Conservation (phyloP, 2,888 invertebrate species). For the Rhagonycha fulva region DNA sequence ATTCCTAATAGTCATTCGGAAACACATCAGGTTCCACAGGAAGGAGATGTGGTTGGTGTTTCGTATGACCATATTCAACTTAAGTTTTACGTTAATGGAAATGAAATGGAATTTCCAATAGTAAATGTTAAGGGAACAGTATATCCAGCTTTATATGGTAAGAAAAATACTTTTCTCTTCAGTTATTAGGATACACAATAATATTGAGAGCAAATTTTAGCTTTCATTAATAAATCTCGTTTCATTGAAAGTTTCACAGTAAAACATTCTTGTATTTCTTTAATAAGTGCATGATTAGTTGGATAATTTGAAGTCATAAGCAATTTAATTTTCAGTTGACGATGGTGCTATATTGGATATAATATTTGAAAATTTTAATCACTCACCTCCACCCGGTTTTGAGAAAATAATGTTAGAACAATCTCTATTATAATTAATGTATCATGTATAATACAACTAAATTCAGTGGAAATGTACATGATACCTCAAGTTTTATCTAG, state of each 20-base stretch:
- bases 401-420: conserved; percentile 97
- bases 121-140: conserved; percentile 88
- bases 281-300: not conserved
- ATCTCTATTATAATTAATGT: conserved; percentile 78
- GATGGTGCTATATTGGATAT: conserved; percentile 97
- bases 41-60: conserved; percentile 93
- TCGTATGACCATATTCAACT: conserved; percentile 96
- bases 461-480: not conserved
- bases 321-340: conserved; percentile 74
- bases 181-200: not conserved
- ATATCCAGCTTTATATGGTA: conserved; percentile 92
- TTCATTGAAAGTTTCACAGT: too few species aligned
- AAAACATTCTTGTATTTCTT: too few species aligned
- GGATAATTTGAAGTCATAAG: not conserved
- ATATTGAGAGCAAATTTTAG: too few species aligned
- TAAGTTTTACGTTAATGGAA: conserved; percentile 93
- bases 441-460: not conserved
- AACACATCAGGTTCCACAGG: conserved; percentile 69
- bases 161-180: conserved; percentile 41
- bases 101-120: conserved; percentile 81
- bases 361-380: conserved; percentile 86
- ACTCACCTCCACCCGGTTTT: conserved; percentile 83
- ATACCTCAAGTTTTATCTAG: not conserved
- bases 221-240: too few species aligned
- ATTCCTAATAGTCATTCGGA: conserved; percentile 49